Evolutionary conservation across 2,113 vertebrate genomes (phyloP).

Genomic region (Macrotis lagotis): DNA sequence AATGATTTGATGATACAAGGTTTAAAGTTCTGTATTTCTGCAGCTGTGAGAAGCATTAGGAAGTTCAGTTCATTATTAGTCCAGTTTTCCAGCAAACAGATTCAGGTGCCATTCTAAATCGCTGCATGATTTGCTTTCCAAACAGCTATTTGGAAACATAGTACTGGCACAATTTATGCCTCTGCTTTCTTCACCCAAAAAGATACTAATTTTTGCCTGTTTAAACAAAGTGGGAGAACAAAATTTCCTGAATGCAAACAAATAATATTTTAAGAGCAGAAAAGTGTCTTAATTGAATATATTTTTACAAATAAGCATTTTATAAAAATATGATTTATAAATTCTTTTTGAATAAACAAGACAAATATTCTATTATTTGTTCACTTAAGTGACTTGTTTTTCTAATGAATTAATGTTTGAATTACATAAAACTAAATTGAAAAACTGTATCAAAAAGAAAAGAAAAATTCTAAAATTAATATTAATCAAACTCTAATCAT

Average conservation of each 20-base stretch:
- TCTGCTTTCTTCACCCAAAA: not conserved
- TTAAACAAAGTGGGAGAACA: not conserved
- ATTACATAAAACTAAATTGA: not conserved
- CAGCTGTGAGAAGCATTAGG: not conserved
- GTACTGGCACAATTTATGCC: not conserved
- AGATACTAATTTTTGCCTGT: not conserved
- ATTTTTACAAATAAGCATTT: not conserved
- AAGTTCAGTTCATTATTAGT: not conserved
- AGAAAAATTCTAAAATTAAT: not conserved
- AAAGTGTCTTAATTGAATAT: not conserved
- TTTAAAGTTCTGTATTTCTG: not conserved
- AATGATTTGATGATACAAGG: not conserved
- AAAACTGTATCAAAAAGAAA: not conserved
- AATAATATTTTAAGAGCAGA: not conserved
- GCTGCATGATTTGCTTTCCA: accelerated
- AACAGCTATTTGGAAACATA: accelerated
- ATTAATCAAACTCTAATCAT: not conserved
- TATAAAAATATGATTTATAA: not conserved
- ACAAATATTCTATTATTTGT: not conserved
- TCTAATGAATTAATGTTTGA: not conserved
- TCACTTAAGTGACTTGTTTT: not conserved
- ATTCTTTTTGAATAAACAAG: not conserved
- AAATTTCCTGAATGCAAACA: not conserved
- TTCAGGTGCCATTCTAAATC: not conserved
- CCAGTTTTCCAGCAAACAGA: not conserved